These are phyloP conservation scores for Drosophila baimaii DNA, from an alignment of 1,140 invertebrate genomes.

Conservation along the genomic window DNA sequence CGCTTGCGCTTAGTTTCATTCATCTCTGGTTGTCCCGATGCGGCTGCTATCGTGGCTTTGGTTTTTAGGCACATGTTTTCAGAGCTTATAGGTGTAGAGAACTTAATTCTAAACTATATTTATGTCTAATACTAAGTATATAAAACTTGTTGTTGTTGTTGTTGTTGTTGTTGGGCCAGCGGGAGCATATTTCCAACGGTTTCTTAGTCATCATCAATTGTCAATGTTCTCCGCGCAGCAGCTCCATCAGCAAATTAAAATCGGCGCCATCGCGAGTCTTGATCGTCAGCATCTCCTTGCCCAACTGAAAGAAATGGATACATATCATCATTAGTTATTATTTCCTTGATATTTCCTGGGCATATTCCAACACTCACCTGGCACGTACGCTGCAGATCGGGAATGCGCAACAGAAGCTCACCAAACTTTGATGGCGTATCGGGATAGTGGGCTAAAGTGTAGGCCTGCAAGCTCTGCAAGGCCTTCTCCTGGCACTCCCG, in stretches of 20 bases:
- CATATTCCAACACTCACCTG: constrained; percentile 86
- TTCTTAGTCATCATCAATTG: constrained; percentile 54
- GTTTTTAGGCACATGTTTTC: constrained; percentile 79
- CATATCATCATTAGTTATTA: background rate
- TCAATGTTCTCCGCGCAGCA: constrained; percentile 95
- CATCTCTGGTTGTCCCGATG: constrained; percentile 15
- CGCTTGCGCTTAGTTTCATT: constrained; percentile 49
- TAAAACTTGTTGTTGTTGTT: constrained; percentile 67
- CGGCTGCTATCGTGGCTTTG: constrained; percentile 45
- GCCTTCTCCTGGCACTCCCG: constrained; percentile 96
- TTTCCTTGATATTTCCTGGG: background rate
- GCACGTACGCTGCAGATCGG: constrained; percentile 96
- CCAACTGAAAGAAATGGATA: constrained; percentile 87
- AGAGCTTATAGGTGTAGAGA: constrained; percentile 70
- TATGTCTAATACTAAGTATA: constrained; percentile 74
- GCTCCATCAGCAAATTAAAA: constrained; percentile 97
- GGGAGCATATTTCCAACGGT: constrained; percentile 11
- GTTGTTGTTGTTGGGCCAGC: constrained; percentile 35
- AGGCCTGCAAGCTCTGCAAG: constrained; percentile 95
- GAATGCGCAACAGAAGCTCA: constrained; percentile 95
- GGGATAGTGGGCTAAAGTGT: constrained; percentile 95
- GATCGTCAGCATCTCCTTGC: constrained; percentile 95
- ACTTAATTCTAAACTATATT: constrained; percentile 58
- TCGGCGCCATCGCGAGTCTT: constrained; percentile 94
- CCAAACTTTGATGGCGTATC: constrained; percentile 97